Percentiles rank a stretch among this genome's conserved stretches.
phyloP scores from a whole-genome alignment of 2,888 invertebrate genomes.

The Campoplex capitator region DNA sequence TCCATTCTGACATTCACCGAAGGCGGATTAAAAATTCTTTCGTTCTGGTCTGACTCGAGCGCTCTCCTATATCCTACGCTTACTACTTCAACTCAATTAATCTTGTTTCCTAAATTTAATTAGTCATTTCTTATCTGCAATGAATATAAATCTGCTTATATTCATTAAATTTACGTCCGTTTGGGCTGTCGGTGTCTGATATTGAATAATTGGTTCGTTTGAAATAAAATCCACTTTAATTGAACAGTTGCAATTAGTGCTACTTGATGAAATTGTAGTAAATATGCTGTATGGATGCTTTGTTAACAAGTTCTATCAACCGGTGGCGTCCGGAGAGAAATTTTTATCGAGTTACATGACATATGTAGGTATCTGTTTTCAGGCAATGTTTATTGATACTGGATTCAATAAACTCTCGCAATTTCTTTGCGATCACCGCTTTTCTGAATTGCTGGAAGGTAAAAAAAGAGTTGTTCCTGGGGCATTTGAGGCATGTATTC shows the following conservation, averaged over 20 bases:
- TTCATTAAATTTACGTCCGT: not conserved
- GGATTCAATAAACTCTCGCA: conserved; percentile 26
- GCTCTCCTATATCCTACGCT: not conserved
- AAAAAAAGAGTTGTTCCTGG: conserved; percentile 27
- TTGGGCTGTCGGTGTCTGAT: not conserved
- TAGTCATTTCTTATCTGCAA: not conserved
- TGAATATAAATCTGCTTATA: too few relatives aligned
- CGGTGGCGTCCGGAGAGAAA: not conserved
- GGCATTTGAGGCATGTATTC: conserved; percentile 3
- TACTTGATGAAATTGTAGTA: not conserved
- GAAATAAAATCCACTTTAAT: not conserved
- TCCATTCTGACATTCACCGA: not conserved
- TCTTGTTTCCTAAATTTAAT: not conserved
- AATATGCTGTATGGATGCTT: not conserved
- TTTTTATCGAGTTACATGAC: not conserved
- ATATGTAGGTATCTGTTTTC: not conserved
- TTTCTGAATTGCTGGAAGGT: conserved; percentile 2
- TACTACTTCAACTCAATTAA: not conserved
- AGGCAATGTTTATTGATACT: not conserved
- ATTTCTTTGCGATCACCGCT: conserved; percentile 22
- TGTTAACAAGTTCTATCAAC: not conserved
- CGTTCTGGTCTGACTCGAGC: not conserved
- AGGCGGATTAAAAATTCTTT: not conserved
- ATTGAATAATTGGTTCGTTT: not conserved
- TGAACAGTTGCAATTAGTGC: too few relatives aligned